A percentile compares a stretch with the other conserved stretches of the same genome.
These are phyloP conservation scores for Amblyteles armatorius DNA, from an alignment of 2,888 invertebrate species.

Conservation along the genomic window DNA sequence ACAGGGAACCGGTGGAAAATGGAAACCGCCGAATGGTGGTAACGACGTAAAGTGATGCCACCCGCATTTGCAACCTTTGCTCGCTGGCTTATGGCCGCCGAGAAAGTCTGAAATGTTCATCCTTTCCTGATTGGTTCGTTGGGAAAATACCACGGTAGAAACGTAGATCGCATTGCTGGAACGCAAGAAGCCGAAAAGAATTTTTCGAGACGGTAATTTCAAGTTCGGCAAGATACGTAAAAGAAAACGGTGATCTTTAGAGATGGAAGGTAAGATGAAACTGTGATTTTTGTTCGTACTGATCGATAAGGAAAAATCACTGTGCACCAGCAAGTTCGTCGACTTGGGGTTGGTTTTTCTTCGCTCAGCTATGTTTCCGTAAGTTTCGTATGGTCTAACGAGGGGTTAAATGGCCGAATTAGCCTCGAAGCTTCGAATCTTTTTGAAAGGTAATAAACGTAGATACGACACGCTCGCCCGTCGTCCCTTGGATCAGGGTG, in stretches of 20 bases:
- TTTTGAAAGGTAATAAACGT: constrained; percentile 3
- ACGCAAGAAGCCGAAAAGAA: constrained; percentile 1
- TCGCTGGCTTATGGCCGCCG: background rate
- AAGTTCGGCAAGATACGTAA: background rate
- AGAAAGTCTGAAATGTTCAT: constrained; percentile 60
- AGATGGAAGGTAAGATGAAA: background rate
- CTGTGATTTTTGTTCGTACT: background rate
- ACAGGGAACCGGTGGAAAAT: constrained; percentile 70
- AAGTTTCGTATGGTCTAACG: background rate
- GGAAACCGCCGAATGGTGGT: constrained; percentile 78
- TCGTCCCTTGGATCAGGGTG: constrained; percentile 14
- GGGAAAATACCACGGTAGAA: background rate
- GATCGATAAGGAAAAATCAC: constrained; percentile 6
- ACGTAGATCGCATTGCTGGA: constrained; percentile 1
- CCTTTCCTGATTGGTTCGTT: constrained; percentile 63
- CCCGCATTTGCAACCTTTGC: constrained; percentile 8
- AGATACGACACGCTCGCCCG: constrained; percentile 55
- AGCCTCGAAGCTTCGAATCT: background rate
- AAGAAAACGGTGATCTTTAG: background rate
- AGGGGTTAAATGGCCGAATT: background rate
- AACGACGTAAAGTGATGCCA: constrained; percentile 76
- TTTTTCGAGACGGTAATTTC: background rate
- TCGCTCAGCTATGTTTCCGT: no score
- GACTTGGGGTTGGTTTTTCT: background rate
- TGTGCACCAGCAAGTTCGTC: background rate